phyloP scores from a whole-genome alignment of 1,140 invertebrate species.

The Triops longicaudatus region DNA sequence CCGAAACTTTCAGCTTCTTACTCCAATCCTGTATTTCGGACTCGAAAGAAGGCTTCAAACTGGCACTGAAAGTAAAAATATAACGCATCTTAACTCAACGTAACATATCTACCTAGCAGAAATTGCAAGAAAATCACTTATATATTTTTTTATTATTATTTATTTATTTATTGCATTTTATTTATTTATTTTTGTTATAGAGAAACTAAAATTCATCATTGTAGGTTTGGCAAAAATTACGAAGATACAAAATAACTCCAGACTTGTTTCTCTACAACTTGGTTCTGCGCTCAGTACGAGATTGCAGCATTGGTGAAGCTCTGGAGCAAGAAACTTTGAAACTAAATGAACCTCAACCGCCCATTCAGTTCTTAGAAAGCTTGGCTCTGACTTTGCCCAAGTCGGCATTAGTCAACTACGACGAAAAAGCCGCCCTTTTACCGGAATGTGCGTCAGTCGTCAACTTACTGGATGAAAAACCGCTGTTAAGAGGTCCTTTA shows the following conservation, averaged over 20 bases:
- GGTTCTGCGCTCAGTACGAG: conserved; percentile 61
- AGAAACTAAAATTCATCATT: conserved; percentile 29
- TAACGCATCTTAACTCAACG: conserved; percentile 18
- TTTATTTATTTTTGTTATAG: too few relatives aligned
- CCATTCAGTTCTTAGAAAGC: conserved; percentile 3
- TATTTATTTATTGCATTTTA: too few relatives aligned
- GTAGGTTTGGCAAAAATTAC: conserved; percentile 73
- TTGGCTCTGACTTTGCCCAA: neutral
- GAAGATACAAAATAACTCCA: conserved; percentile 52
- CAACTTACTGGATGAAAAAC: conserved; percentile 25
- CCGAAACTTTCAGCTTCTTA: conserved; percentile 65
- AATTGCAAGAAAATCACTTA: too few relatives aligned
- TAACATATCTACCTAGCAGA: too few relatives aligned
- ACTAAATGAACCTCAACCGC: neutral
- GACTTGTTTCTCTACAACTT: conserved; percentile 69
- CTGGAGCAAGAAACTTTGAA: conserved; percentile 37
- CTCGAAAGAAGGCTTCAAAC: conserved; percentile 64
- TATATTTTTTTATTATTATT: too few relatives aligned
- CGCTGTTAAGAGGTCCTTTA: conserved; percentile 26
- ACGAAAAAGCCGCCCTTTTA: neutral
- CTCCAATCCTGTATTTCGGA: conserved; percentile 72
- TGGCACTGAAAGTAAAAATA: conserved; percentile 48
- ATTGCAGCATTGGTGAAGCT: conserved; percentile 64
- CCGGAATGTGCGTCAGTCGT: neutral
- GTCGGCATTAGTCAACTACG: neutral